Conservation (phyloP, 2,113 vertebrate species). For the Ceyx cyanopectus region DNA sequence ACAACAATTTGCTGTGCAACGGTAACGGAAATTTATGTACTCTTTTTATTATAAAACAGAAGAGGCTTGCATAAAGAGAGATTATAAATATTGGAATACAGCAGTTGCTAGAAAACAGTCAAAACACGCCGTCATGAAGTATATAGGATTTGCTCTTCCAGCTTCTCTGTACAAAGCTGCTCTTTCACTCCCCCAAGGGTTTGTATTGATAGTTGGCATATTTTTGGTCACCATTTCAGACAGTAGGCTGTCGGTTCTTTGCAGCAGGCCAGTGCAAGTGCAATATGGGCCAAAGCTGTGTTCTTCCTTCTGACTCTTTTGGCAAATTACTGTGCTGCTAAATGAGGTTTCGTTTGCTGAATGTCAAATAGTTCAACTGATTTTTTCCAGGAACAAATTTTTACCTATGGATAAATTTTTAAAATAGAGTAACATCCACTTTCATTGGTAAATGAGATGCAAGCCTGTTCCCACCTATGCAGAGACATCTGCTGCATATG, state of each 20-base stretch:
- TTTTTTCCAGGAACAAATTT: not conserved
- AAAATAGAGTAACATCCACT: not conserved
- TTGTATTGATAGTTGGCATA: not conserved
- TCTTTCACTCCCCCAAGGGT: not conserved
- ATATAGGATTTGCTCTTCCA: constrained; percentile 12
- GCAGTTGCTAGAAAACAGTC: constrained; percentile 60
- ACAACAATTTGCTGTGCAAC: constrained; percentile 60
- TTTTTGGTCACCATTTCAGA: constrained; percentile 29
- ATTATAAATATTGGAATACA: constrained; percentile 67
- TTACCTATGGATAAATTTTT: not conserved
- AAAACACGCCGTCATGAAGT: constrained; percentile 15
- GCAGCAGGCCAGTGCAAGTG: not conserved
- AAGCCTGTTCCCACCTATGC: not conserved
- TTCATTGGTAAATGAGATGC: not conserved
- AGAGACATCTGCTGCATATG: not conserved
- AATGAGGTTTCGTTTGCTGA: not conserved
- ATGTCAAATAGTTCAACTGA: not conserved
- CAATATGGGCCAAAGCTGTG: not conserved
- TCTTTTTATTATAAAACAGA: constrained; percentile 70
- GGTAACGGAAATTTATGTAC: constrained; percentile 70
- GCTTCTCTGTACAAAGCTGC: not conserved
- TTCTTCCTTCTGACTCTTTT: not conserved
- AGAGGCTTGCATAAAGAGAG: constrained; percentile 60
- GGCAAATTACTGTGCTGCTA: not conserved
- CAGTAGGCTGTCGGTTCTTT: not conserved